These are phyloP conservation scores for Danionella dracula DNA, from an alignment of 2,797 vertebrate species.

Conservation along the genomic window DNA sequence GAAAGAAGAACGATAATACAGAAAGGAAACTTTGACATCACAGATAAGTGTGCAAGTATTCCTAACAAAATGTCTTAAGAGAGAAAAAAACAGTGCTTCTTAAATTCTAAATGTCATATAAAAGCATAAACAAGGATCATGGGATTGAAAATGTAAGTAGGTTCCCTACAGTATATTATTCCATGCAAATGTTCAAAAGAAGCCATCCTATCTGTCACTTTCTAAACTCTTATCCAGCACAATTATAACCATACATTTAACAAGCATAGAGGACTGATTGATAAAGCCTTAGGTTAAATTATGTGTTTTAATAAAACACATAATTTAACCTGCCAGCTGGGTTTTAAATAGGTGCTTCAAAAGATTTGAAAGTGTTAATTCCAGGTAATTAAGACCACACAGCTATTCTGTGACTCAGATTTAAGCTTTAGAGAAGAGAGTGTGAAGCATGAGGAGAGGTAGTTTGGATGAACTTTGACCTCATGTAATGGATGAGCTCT, in stretches of 20 bases:
- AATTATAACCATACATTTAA: background rate
- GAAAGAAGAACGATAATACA: background rate
- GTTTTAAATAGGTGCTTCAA: background rate
- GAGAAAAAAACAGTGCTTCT: too few relatives aligned
- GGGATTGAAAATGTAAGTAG: conserved; percentile 13
- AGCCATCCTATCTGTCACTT: too few relatives aligned
- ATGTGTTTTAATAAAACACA: conserved; percentile 4
- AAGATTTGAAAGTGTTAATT: conserved; percentile 11
- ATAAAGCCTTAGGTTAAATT: background rate
- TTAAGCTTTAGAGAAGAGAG: background rate
- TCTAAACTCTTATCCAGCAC: background rate
- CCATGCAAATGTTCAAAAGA: too few relatives aligned
- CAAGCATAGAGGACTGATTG: background rate
- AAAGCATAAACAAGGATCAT: background rate
- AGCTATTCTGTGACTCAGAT: background rate
- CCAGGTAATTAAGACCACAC: background rate
- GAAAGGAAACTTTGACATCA: background rate
- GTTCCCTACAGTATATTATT: too few relatives aligned
- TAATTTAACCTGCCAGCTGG: background rate
- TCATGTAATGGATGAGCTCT: background rate
- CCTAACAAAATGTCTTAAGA: background rate
- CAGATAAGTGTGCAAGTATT: background rate
- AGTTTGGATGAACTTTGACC: conserved; percentile 14
- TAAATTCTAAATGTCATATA: background rate
- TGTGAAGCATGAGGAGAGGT: background rate